A percentile compares a stretch with the other conserved stretches of the same genome.
phyloP scores from a whole-genome alignment of 2,113 vertebrate species.

The Sardina pilchardus region DNA sequence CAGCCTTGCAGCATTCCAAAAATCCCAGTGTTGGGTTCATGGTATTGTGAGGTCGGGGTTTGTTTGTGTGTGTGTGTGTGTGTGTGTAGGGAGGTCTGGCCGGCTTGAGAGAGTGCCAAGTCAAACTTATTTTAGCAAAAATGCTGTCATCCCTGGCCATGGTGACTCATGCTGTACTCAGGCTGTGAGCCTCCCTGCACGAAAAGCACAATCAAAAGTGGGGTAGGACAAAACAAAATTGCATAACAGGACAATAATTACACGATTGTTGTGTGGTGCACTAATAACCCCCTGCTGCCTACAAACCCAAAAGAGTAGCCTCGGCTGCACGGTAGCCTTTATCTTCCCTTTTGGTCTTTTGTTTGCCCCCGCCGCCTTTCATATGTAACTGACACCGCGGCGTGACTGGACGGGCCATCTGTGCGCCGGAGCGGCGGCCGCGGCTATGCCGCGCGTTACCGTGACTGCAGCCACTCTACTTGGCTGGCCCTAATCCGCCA shows the following conservation, averaged over 20 bases:
- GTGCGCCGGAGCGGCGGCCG: constrained; percentile 53
- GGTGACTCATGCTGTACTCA: neutral
- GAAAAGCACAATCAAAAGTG: neutral
- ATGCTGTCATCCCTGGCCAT: constrained; percentile 57
- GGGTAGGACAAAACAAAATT: neutral
- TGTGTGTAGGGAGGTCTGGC: constrained; percentile 35
- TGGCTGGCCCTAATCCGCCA: constrained; percentile 66
- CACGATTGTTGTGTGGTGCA: neutral
- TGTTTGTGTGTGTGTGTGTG: constrained; percentile 35
- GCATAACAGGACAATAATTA: neutral
- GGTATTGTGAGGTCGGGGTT: constrained; percentile 29
- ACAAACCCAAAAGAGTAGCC: neutral
- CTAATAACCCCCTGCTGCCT: neutral
- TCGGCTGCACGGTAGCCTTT: neutral
- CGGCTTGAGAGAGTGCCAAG: constrained; percentile 58
- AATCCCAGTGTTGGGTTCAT: neutral
- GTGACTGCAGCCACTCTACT: constrained; percentile 49
- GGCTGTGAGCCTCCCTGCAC: constrained; percentile 36
- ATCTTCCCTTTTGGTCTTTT: neutral
- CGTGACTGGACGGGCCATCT: constrained; percentile 59
- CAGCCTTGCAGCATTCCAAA: neutral
- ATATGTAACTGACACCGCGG: constrained; percentile 43
- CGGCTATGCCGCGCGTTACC: constrained; percentile 56
- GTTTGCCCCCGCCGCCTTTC: neutral
- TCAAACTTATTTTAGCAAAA: constrained; percentile 57